These are phyloP conservation scores for Theristicus caerulescens DNA, from an alignment of 2,113 vertebrate genomes.

Conservation along the genomic window DNA sequence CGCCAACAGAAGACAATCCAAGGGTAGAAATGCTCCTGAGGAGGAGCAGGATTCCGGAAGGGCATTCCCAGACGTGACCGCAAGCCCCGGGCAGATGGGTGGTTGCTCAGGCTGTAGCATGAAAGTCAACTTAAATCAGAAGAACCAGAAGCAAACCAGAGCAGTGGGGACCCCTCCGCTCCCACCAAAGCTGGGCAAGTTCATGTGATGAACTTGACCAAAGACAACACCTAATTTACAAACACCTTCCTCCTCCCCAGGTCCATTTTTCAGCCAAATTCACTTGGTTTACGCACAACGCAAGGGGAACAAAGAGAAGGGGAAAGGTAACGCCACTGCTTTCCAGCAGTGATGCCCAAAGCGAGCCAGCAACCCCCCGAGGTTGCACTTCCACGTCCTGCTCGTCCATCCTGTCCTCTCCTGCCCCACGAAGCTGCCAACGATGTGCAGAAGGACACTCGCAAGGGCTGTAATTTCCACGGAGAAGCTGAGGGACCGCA, in stretches of 20 bases:
- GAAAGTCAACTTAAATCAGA: not conserved
- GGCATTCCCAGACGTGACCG: not conserved
- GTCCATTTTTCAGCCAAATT: not conserved
- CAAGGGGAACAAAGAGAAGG: not conserved
- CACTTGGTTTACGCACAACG: not conserved
- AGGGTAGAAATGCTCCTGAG: accelerated
- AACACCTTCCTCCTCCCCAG: not conserved
- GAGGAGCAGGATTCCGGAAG: not conserved
- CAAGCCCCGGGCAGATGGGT: not conserved
- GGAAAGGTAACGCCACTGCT: not conserved
- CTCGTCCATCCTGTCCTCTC: not conserved
- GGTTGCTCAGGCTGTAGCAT: not conserved
- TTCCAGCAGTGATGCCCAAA: not conserved
- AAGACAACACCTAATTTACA: not conserved
- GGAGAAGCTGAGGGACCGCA: not conserved
- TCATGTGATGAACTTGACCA: not conserved
- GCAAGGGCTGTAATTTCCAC: accelerated
- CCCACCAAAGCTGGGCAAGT: not conserved
- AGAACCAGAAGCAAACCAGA: not conserved
- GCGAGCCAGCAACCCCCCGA: accelerated
- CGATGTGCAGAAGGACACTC: accelerated
- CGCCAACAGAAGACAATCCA: not conserved
- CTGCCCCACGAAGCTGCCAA: accelerated
- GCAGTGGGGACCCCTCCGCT: not conserved
- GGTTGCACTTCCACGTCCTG: not conserved